Conservation (phyloP, 2,888 invertebrate genomes). For the Phymatocera aterrima region DNA sequence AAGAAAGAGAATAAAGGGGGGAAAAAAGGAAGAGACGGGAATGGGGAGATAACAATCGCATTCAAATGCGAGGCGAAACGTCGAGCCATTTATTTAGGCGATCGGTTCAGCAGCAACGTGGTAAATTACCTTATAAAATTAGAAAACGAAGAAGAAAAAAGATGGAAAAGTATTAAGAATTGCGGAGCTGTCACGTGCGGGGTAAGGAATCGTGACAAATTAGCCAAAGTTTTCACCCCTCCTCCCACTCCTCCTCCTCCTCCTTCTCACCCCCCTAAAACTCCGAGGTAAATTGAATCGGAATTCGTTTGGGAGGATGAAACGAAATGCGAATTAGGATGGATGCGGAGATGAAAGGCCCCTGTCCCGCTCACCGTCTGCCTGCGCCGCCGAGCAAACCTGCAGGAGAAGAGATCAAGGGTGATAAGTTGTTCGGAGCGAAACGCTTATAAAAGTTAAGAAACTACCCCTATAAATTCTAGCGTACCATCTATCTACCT, state of each 20-base stretch:
- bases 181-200: not conserved
- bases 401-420: slow-evolving; percentile 30
- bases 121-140: not conserved
- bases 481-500: slow-evolving; percentile 26
- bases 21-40: not conserved
- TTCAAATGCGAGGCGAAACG: not conserved
- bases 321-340: slow-evolving; percentile 26
- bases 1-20: not conserved
- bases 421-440: slow-evolving; percentile 54
- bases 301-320: slow-evolving; percentile 5
- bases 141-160: not conserved
- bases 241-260: not conserved
- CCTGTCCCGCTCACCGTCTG: not conserved
- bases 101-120: not conserved
- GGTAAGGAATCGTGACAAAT: slow-evolving; percentile 14
- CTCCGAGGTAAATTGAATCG: slow-evolving; percentile 28
- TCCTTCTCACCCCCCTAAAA: too few relatives aligned
- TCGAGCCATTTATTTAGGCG: not conserved
- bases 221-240: slow-evolving; percentile 13
- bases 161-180: too few relatives aligned
- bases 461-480: slow-evolving; percentile 60
- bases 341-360: slow-evolving; percentile 15
- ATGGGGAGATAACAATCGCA: not conserved
- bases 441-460: slow-evolving; percentile 55
- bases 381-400: not conserved